Evolutionary conservation across 37 sponge, comb jelly and placozoan species (phyloP).

Genomic region (Beroe ovata): DNA sequence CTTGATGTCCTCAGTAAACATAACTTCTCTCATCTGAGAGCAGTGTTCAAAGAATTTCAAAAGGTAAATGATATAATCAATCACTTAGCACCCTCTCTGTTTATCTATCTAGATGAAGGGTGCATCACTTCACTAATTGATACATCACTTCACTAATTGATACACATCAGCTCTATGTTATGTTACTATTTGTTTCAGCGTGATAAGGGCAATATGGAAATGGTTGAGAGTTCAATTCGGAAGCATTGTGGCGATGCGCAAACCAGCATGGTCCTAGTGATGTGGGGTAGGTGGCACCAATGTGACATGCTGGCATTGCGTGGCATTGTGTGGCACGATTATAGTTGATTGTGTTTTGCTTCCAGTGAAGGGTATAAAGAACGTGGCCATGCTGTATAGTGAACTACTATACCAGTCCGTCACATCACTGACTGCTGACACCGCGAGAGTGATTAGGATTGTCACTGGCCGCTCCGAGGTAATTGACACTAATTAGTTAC

Average conservation of each 20-base stretch:
- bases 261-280: conserved; percentile 8
- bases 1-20: neutral
- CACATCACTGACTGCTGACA: conserved; percentile 51
- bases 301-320: too few relatives aligned
- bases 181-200: conserved; percentile 47
- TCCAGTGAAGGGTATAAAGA: conserved; percentile 49
- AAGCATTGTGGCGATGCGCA: neutral
- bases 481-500: neutral
- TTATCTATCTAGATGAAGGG: too few relatives aligned
- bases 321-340: too few relatives aligned
- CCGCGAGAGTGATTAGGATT: conserved; percentile 43
- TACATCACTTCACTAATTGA: too few relatives aligned
- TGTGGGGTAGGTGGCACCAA: conserved; percentile 42
- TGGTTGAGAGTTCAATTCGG: conserved; percentile 38
- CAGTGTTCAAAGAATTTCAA: conserved; percentile 20
- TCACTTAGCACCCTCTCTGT: too few relatives aligned
- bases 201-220: conserved; percentile 54
- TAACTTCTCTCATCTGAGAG: conserved; percentile 52
- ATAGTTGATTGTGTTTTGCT: too few relatives aligned
- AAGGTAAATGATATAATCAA: conserved; percentile 20
- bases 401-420: conserved; percentile 59
- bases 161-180: too few relatives aligned
- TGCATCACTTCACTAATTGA: too few relatives aligned
- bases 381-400: conserved; percentile 22
- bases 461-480: conserved; percentile 59